Conservation (phyloP, 1,140 invertebrate genomes). For the Lysiphlebus fabarum region DNA sequence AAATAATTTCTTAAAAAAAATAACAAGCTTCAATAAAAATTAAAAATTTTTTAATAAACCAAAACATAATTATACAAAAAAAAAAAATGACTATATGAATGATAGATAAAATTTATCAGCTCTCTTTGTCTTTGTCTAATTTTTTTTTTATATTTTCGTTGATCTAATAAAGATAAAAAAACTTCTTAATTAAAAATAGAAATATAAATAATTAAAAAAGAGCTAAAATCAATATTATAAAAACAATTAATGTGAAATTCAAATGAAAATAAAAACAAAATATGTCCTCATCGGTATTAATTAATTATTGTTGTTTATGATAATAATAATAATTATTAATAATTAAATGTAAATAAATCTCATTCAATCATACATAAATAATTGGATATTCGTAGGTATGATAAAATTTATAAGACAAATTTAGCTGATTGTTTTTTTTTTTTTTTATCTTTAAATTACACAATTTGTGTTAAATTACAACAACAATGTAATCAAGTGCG, state of each 20-base stretch:
- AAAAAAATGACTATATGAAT: neutral
- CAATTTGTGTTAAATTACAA: too few species aligned
- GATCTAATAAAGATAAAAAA: neutral
- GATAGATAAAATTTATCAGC: too few species aligned
- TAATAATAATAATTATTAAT: conserved; percentile 47
- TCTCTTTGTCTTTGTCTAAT: too few species aligned
- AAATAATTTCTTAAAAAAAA: neutral
- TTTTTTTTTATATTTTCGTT: too few species aligned
- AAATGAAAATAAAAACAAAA: conserved; percentile 40
- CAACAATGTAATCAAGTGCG: too few species aligned
- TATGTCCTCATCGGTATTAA: conserved; percentile 54
- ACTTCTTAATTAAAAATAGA: neutral
- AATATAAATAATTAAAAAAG: conserved; percentile 12
- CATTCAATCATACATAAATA: conserved; percentile 32
- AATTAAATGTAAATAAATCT: conserved; percentile 56
- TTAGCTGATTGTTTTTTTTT: too few species aligned
- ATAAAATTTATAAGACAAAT: too few species aligned
- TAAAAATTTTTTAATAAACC: neutral
- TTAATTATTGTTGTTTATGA: conserved; percentile 37
- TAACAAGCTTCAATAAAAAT: neutral
- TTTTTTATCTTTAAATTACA: too few species aligned
- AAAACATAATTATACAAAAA: neutral
- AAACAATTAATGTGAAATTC: conserved; percentile 16
- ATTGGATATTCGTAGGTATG: too few species aligned
- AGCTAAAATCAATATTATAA: conserved; percentile 22